phyloP scores from a whole-genome alignment of 1,140 invertebrate genomes.

The Drosophila malerkotliana region DNA sequence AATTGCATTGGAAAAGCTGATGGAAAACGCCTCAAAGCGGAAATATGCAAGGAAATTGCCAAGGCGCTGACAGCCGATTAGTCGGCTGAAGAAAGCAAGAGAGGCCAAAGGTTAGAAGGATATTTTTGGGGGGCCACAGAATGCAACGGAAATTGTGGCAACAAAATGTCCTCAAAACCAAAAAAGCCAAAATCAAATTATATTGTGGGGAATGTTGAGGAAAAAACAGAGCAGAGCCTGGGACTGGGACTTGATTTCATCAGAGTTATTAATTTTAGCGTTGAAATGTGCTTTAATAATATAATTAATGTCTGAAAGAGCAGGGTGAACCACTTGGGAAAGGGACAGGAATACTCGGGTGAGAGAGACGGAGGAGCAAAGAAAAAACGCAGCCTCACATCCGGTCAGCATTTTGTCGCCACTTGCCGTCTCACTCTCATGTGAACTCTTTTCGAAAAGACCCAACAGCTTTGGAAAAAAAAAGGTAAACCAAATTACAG shows the following conservation, averaged over 20 bases:
- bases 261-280: conserved; percentile 64
- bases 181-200: conserved; percentile 14
- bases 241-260: conserved; percentile 48
- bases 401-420: conserved; percentile 81
- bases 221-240: conserved; percentile 15
- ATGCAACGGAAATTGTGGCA: conserved; percentile 67
- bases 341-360: conserved; percentile 11
- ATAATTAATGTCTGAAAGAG: conserved; percentile 58
- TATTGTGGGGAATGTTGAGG: neutral
- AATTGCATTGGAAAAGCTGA: conserved; percentile 55
- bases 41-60: conserved; percentile 80
- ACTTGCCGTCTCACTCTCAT: conserved; percentile 69
- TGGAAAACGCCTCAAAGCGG: conserved; percentile 72
- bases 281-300: conserved; percentile 80
- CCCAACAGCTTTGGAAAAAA: conserved; percentile 39
- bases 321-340: conserved; percentile 7
- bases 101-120: conserved; percentile 15
- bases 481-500: conserved; percentile 76
- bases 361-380: conserved; percentile 1
- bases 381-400: conserved; percentile 78
- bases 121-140: conserved; percentile 18
- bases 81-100: conserved; percentile 16
- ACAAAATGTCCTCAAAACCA: conserved; percentile 36
- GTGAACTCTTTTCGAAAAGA: conserved; percentile 74
- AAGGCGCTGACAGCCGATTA: conserved; percentile 65